Percentiles rank a stretch among this genome's conserved stretches.
phyloP scores from a whole-genome alignment of 1,140 invertebrate species.

The Tetranychus urticae region DNA sequence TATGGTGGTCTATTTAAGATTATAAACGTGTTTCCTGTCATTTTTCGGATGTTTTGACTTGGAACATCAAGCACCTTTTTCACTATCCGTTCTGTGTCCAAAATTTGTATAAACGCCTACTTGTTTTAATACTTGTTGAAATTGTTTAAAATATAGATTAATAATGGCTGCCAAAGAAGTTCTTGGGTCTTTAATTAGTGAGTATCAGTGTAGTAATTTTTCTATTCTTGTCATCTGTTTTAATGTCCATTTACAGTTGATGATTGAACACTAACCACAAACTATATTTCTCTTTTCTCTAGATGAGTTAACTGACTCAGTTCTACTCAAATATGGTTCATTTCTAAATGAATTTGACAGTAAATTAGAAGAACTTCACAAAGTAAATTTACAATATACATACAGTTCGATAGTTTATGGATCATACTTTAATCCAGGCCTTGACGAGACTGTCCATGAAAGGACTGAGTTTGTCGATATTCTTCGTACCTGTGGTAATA shows the following conservation, averaged over 20 bases:
- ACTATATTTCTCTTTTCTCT: background rate
- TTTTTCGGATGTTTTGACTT: too few species aligned
- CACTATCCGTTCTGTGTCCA: too few species aligned
- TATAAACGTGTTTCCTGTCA: too few species aligned
- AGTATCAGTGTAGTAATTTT: background rate
- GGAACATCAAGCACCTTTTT: too few species aligned
- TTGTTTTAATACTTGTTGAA: too few species aligned
- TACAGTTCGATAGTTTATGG: background rate
- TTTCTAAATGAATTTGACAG: background rate
- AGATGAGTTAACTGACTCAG: background rate
- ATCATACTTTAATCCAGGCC: background rate
- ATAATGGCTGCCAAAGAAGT: background rate
- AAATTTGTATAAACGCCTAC: too few species aligned
- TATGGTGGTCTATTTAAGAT: too few species aligned
- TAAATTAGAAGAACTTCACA: background rate
- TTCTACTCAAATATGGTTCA: background rate
- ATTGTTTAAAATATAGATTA: too few species aligned
- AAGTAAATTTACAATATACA: background rate
- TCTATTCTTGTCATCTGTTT: background rate
- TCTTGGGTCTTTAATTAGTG: background rate
- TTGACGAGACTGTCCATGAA: background rate
- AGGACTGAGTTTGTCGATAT: slow-evolving; percentile 3
- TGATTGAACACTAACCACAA: too few species aligned
- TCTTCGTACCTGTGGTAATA: slow-evolving; percentile 11
- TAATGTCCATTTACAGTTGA: too few species aligned